phyloP scores from a whole-genome alignment of 2,113 vertebrate genomes.

The Myrmecophaga tridactyla region DNA sequence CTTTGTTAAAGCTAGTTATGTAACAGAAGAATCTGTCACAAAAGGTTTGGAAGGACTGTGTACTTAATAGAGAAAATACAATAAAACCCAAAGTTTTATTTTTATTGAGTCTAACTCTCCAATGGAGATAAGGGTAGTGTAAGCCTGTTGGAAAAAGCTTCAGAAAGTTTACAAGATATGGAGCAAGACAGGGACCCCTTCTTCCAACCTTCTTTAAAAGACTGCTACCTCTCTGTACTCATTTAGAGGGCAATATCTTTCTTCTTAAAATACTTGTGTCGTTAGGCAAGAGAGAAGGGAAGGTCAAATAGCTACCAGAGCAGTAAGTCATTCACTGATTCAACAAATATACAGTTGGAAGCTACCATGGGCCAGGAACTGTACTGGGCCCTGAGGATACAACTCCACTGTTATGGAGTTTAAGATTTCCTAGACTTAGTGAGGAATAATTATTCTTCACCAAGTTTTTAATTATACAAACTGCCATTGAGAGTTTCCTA shows the following conservation, averaged over 20 bases:
- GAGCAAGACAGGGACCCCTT: neutral
- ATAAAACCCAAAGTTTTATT: neutral
- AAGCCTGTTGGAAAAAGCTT: neutral
- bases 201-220: neutral
- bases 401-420: neutral
- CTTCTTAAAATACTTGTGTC: neutral
- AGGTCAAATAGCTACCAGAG: neutral
- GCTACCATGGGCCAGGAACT: neutral
- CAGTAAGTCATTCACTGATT: neutral
- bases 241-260: neutral
- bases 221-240: neutral
- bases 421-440: neutral
- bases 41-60: neutral
- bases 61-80: neutral
- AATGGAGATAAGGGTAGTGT: neutral
- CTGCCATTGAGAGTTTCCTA: neutral
- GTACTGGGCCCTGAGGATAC: neutral
- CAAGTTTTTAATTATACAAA: conserved; percentile 19
- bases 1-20: neutral
- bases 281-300: neutral
- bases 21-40: conserved; percentile 7
- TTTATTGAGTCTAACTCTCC: neutral
- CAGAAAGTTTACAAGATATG: conserved; percentile 23
- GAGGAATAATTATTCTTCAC: neutral
- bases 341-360: neutral